Evolutionary conservation across 2,888 invertebrate genomes (phyloP).

Genomic region (Amorpha juglandis): DNA sequence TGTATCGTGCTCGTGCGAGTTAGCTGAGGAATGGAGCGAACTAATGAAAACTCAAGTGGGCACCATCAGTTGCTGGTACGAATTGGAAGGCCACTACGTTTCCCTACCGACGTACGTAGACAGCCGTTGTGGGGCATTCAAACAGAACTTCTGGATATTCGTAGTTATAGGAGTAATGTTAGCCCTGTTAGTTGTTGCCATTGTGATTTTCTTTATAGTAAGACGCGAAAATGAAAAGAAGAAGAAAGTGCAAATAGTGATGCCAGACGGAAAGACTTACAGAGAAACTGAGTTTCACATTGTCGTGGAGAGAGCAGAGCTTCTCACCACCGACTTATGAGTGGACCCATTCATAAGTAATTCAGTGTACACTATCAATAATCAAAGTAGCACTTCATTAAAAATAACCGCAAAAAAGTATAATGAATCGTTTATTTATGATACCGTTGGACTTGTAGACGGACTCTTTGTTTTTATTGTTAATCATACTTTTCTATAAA

Average conservation of each 20-base stretch:
- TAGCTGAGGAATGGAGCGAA: conserved; percentile 69
- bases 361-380: neutral
- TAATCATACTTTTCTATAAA: neutral
- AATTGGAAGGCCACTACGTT: conserved; percentile 64
- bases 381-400: neutral
- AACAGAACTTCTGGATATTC: conserved; percentile 77
- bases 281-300: conserved; percentile 94
- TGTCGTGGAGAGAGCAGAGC: conserved; percentile 92
- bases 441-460: neutral
- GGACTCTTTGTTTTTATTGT: neutral
- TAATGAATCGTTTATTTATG: neutral
- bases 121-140: conserved; percentile 72
- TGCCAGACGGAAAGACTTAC: conserved; percentile 92
- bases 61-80: conserved; percentile 71
- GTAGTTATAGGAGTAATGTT: conserved; percentile 76
- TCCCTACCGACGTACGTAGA: conserved; percentile 71
- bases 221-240: conserved; percentile 81
- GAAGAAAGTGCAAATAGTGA: conserved; percentile 87
- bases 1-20: conserved; percentile 83
- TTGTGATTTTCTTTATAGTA: conserved; percentile 76
- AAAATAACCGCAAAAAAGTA: neutral
- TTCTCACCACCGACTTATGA: conserved; percentile 90
- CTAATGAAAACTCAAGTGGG: conserved; percentile 66
- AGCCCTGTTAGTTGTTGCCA: conserved; percentile 73
- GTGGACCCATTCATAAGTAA: too few relatives aligned